phyloP scores from a whole-genome alignment of 2,113 vertebrate genomes.

The Grallaria varia region DNA sequence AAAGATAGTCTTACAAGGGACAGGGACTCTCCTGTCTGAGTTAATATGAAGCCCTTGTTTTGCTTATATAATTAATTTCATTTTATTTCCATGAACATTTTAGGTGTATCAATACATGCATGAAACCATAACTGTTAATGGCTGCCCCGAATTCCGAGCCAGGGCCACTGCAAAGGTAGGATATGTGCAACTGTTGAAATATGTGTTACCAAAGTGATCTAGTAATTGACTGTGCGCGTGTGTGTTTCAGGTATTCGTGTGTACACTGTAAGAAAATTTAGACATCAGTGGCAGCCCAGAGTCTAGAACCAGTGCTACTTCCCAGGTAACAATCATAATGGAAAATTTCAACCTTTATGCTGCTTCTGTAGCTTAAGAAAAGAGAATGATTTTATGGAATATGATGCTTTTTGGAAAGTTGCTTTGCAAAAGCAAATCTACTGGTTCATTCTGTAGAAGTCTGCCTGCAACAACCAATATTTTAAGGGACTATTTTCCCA shows the following conservation, averaged over 20 bases:
- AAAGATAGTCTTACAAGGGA: neutral
- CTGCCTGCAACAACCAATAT: conserved; percentile 26
- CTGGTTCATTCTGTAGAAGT: conserved; percentile 54
- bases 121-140: conserved; percentile 97
- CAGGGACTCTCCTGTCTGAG: neutral
- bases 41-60: conserved; percentile 9
- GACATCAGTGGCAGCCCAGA: conserved; percentile 88
- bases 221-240: conserved; percentile 85
- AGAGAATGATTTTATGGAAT: conserved; percentile 79
- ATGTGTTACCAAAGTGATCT: conserved; percentile 65
- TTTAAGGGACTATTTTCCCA: conserved; percentile 39
- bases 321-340: conserved; percentile 83
- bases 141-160: conserved; percentile 96
- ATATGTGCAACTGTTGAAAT: conserved; percentile 66
- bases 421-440: conserved; percentile 75
- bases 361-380: conserved; percentile 85
- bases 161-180: conserved; percentile 98
- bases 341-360: conserved; percentile 83
- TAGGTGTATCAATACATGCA: conserved; percentile 99
- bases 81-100: conserved; percentile 69
- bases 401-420: conserved; percentile 58
- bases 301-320: conserved; percentile 86
- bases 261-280: conserved; percentile 88
- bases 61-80: conserved; percentile 52
- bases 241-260: conserved; percentile 87